These are phyloP conservation scores for Notarius lentiginosus DNA, from an alignment of 2,113 vertebrate genomes.

Conservation along the genomic window DNA sequence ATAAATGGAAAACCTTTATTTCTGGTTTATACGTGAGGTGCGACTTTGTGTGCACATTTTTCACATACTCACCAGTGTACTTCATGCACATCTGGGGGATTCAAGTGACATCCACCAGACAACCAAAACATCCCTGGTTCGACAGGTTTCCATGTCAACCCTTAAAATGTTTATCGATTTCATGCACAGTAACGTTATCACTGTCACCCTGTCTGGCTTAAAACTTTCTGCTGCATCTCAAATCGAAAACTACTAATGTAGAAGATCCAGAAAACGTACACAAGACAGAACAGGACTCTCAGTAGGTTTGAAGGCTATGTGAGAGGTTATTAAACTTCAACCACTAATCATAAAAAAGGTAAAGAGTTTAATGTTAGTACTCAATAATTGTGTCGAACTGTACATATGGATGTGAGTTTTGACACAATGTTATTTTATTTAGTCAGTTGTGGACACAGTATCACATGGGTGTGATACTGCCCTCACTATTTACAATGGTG, in stretches of 20 bases:
- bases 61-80: not conserved
- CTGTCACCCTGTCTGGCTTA: not conserved
- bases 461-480: not conserved
- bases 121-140: not conserved
- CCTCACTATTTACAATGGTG: too few species aligned
- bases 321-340: not conserved
- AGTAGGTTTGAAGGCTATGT: not conserved
- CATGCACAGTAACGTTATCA: not conserved
- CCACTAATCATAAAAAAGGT: not conserved
- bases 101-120: not conserved
- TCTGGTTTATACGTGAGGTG: not conserved
- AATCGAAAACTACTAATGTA: not conserved
- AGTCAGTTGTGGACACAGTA: not conserved
- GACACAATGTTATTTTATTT: not conserved
- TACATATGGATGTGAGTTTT: not conserved
- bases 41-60: not conserved
- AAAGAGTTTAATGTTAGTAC: not conserved
- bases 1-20: slow-evolving; percentile 11
- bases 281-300: not conserved
- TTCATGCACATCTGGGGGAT: not conserved
- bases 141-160: not conserved
- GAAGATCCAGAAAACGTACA: not conserved
- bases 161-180: not conserved
- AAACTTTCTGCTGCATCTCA: not conserved
- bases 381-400: not conserved